These are phyloP conservation scores for Bombus confusus DNA, from an alignment of 1,140 invertebrate species.

Conservation along the genomic window DNA sequence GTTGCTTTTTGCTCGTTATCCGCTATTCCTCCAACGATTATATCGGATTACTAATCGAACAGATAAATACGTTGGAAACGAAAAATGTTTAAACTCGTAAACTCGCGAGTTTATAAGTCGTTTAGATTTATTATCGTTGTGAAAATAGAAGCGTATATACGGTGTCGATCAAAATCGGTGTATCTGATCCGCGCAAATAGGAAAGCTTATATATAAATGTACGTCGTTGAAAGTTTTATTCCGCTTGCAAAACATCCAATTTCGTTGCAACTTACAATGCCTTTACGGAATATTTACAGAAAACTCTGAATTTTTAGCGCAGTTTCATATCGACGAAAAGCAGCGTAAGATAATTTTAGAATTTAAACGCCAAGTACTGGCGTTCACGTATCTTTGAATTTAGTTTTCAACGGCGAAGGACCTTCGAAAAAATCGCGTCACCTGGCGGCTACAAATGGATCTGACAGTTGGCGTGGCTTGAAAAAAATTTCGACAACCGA, in stretches of 20 bases:
- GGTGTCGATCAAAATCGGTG: not conserved
- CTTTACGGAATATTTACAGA: not conserved
- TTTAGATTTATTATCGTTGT: not conserved
- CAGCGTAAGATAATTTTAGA: not conserved
- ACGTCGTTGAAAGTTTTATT: not conserved
- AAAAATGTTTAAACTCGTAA: not conserved
- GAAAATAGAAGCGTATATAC: not conserved
- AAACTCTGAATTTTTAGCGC: not conserved
- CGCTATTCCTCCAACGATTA: not conserved
- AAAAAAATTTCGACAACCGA: conserved; percentile 30
- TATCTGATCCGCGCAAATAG: not conserved
- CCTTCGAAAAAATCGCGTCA: not conserved
- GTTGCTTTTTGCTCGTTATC: not conserved
- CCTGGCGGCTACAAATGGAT: not conserved
- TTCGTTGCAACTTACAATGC: too few relatives aligned
- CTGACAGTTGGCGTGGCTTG: not conserved
- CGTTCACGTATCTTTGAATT: not conserved
- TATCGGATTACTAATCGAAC: not conserved
- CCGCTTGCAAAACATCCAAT: not conserved
- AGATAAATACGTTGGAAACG: not conserved
- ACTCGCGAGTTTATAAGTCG: not conserved
- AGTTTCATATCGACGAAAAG: not conserved
- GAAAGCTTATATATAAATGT: not conserved
- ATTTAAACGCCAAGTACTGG: not conserved
- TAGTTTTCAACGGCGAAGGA: not conserved